These are phyloP conservation scores for Notarius lentiginosus DNA, from an alignment of 2,113 vertebrate genomes.

Conservation along the genomic window DNA sequence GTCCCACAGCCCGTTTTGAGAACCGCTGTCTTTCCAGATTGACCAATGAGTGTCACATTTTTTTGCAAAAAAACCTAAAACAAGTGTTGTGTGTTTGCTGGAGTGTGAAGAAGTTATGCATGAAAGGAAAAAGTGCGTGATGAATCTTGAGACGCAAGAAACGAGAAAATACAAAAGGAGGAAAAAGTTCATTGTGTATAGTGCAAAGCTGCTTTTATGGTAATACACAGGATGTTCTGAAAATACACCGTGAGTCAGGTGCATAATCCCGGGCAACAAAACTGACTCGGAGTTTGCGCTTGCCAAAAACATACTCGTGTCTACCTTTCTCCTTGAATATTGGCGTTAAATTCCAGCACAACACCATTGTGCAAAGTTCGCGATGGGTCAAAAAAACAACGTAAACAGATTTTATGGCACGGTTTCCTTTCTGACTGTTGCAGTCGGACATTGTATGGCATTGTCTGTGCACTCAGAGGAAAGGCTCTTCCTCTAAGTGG, in stretches of 20 bases:
- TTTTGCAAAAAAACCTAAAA: background rate
- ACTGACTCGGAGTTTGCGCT: background rate
- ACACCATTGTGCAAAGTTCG: background rate
- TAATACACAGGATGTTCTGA: slow-evolving; percentile 20
- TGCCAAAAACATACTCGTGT: background rate
- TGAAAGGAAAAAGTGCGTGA: background rate
- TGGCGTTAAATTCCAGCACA: background rate
- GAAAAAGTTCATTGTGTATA: slow-evolving; percentile 1
- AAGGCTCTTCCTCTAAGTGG: slow-evolving; percentile 39
- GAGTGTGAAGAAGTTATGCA: background rate
- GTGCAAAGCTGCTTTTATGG: slow-evolving; percentile 6
- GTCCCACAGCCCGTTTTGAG: background rate
- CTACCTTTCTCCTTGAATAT: background rate
- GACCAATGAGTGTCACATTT: background rate
- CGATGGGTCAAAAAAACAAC: background rate
- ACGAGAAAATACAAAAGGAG: slow-evolving; percentile 11
- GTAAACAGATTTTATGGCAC: slow-evolving; percentile 31
- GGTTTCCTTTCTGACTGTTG: slow-evolving; percentile 26
- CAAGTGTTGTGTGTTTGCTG: background rate
- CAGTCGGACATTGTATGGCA: slow-evolving; percentile 17
- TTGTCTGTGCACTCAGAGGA: slow-evolving; percentile 29
- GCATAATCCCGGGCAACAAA: slow-evolving; percentile 9
- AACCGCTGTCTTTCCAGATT: background rate
- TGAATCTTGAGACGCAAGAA: background rate
- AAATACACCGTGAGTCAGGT: slow-evolving; percentile 8